A percentile compares a stretch with the other conserved stretches of the same genome.
Evolutionary conservation across 2,888 invertebrate genomes (phyloP).

Genomic region (Drosophila tripunctata): DNA sequence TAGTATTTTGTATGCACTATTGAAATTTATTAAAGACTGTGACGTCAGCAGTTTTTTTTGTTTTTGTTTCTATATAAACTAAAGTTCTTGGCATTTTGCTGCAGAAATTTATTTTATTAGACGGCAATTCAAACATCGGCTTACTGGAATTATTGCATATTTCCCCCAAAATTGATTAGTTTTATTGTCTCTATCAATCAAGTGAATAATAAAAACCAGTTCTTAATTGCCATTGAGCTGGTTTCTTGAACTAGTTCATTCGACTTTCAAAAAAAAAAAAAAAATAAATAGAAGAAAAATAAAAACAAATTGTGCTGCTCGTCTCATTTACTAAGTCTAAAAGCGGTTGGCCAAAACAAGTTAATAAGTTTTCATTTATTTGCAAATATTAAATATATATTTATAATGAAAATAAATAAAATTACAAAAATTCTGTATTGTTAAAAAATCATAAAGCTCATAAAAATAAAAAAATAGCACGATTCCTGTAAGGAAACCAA

Average conservation of each 20-base stretch:
- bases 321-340: slow-evolving; percentile 9
- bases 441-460: background rate
- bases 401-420: background rate
- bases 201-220: slow-evolving; percentile 45
- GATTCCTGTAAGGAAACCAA: too few relatives aligned
- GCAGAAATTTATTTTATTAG: slow-evolving; percentile 3
- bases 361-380: background rate
- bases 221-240: slow-evolving; percentile 41
- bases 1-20: background rate
- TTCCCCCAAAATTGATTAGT: slow-evolving; percentile 32
- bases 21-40: too few relatives aligned
- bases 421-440: background rate
- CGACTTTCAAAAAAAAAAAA: slow-evolving; percentile 42
- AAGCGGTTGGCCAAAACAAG: background rate
- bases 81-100: background rate
- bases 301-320: slow-evolving; percentile 5
- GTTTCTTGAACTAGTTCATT: slow-evolving; percentile 54
- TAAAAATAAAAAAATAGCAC: too few relatives aligned
- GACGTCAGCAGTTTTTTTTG: background rate
- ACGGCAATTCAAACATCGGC: background rate
- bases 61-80: background rate
- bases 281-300: background rate
- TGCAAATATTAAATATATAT: slow-evolving; percentile 9
- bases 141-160: slow-evolving; percentile 27
- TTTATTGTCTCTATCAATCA: slow-evolving; percentile 57